Base-by-base conservation (phyloP, 2,888 invertebrate genomes). In the Phengaris alcon region DNA sequence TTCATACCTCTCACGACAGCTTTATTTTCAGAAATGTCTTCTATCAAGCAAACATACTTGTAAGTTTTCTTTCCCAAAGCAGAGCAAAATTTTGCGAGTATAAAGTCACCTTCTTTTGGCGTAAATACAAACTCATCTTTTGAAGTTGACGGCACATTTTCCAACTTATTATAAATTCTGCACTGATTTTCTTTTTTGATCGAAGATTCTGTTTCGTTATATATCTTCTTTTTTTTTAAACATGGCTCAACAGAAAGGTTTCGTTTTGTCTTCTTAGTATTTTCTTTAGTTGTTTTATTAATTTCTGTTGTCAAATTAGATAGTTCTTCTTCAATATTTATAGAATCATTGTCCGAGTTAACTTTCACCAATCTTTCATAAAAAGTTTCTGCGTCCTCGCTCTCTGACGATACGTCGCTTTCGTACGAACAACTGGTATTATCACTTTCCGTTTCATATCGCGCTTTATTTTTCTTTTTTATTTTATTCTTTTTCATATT, bases 61-160 rank as follows among this genome's bases (percentile, higher is more conserved):
- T 72, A 54, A 15, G 72, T 54, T 72, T 72, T 72, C 52, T 52
- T 70, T 48, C 70, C 70, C 15, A 70, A 70, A 46, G 70, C 48
- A 70, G 51, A 70, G 70, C 70, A 70, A 70, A 70, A 70, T 70
- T 70, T 70, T 70, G 51, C 70, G 44, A 48, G 70, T 70, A 70
- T 48, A 70, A 70, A 70, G 70, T 70, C 70, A 69, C 69, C 48
- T 69, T 69, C 69, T 70, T 70, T 70, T 70, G 70, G 48, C 70
- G 48, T 70, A 48, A 70, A 70, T 70, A 70, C 48, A 70, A 70
- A 70, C 70, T 70, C 48, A 46, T 70, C 3, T 70, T 48, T 70
- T 70, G 51, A 70, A 70, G 51, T 68, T 35, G 68, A 68, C 13
- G 68, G 68, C 44, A 68, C 35, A 44, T 68, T 12, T 44, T 68